These are phyloP conservation scores for Hyaena hyaena DNA, from an alignment of 2,113 vertebrate genomes.

Conservation along the genomic window DNA sequence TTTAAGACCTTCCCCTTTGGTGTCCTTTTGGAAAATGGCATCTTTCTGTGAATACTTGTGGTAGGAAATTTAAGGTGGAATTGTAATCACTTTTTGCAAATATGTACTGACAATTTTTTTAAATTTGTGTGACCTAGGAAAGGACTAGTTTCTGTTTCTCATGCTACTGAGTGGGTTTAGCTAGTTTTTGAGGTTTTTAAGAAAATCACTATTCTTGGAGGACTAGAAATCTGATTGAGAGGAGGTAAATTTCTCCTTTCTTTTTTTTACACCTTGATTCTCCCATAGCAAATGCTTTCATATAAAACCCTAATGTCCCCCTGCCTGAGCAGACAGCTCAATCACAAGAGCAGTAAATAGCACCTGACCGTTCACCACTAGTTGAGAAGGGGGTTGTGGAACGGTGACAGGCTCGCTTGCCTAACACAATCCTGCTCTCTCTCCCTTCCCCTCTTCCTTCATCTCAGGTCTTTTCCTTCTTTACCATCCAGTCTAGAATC, in stretches of 20 bases:
- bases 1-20: not conserved
- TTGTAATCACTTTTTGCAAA: not conserved
- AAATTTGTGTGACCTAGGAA: not conserved
- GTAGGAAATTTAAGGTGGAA: constrained; percentile 1
- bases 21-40: not conserved
- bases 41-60: not conserved
- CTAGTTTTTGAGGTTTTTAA: constrained; percentile 3
- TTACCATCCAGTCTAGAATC: constrained; percentile 50
- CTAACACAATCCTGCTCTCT: not conserved
- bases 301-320: constrained; percentile 26
- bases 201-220: not conserved
- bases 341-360: constrained; percentile 41
- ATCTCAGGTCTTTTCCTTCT: not conserved
- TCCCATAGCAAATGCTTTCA: constrained; percentile 16
- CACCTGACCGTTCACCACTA: not conserved
- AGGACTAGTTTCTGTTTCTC: not conserved
- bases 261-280: constrained; percentile 33
- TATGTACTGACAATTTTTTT: not conserved
- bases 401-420: not conserved
- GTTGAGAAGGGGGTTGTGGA: not conserved
- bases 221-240: not conserved
- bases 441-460: not conserved
- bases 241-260: not conserved
- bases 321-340: not conserved
- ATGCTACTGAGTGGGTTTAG: not conserved